These are phyloP conservation scores for Nothoprocta perdicaria DNA, from an alignment of 2,113 vertebrate species.

Conservation along the genomic window DNA sequence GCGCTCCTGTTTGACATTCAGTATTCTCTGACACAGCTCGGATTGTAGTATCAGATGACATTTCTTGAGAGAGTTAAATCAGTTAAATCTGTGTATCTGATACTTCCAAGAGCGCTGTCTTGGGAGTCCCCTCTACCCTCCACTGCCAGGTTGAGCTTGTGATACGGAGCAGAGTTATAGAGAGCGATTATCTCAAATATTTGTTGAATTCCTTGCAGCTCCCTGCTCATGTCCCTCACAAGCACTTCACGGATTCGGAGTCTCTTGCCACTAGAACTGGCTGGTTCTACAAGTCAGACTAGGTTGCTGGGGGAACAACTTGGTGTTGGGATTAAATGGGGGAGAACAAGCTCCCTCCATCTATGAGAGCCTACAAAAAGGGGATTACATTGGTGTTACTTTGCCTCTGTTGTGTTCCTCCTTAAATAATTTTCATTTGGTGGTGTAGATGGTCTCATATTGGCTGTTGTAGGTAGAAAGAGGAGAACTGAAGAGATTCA, in stretches of 20 bases:
- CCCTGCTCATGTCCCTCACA: background rate
- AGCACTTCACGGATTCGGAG: background rate
- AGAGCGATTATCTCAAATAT: background rate
- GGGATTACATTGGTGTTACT: background rate
- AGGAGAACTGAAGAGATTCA: background rate
- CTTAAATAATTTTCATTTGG: background rate
- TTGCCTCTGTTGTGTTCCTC: background rate
- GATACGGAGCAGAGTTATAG: background rate
- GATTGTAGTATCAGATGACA: background rate
- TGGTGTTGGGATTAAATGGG: background rate
- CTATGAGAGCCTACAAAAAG: background rate
- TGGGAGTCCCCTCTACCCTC: background rate
- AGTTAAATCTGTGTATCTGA: background rate
- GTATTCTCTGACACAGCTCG: background rate
- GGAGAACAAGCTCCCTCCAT: background rate
- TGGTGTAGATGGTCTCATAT: background rate
- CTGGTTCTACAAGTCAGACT: background rate
- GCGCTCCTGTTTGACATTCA: background rate
- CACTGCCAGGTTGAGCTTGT: background rate
- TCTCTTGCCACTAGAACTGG: background rate
- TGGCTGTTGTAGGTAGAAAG: background rate
- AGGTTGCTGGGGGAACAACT: background rate
- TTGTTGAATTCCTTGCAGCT: background rate
- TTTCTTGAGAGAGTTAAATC: background rate
- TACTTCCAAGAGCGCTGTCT: background rate